Evolutionary conservation across 2,888 invertebrate genomes (phyloP).

Genomic region (Dusona sp.): DNA sequence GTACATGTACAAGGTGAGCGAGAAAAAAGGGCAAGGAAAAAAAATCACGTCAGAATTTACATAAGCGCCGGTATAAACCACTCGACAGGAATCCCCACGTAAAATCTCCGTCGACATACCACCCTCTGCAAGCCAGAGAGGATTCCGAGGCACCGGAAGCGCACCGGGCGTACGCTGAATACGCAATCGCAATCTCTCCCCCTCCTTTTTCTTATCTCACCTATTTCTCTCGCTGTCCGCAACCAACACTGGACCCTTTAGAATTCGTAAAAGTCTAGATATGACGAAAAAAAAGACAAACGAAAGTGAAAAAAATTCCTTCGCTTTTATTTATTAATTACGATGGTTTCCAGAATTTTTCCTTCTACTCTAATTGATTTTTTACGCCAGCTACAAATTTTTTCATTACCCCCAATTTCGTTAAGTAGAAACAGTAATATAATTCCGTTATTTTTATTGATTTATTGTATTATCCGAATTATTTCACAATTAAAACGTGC

Average conservation of each 20-base stretch:
- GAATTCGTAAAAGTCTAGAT: constrained; percentile 5
- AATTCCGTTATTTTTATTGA: too few species aligned
- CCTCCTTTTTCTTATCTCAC: constrained; percentile 37
- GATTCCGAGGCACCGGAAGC: constrained; percentile 77
- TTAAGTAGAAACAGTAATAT: too few species aligned
- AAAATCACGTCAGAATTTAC: constrained; percentile 85
- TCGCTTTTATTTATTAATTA: not conserved
- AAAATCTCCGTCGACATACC: constrained; percentile 75
- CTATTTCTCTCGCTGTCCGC: constrained; percentile 45
- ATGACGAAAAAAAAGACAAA: constrained; percentile 6
- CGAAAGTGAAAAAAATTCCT: not conserved
- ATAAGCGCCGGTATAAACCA: constrained; percentile 85
- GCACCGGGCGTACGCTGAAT: constrained; percentile 82
- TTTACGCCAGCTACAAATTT: not conserved
- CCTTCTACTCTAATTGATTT: not conserved
- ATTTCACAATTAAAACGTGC: too few species aligned
- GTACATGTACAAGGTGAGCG: not conserved
- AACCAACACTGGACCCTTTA: constrained; percentile 9
- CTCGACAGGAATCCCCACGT: constrained; percentile 83
- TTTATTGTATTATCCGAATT: too few species aligned
- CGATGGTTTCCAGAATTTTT: not conserved
- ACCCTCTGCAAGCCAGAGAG: constrained; percentile 70
- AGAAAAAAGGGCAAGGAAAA: constrained; percentile 67
- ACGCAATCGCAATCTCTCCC: constrained; percentile 78
- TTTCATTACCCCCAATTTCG: too few species aligned